Base-by-base conservation (phyloP, 2,113 vertebrate species). In the Cavia porcellus region DNA sequence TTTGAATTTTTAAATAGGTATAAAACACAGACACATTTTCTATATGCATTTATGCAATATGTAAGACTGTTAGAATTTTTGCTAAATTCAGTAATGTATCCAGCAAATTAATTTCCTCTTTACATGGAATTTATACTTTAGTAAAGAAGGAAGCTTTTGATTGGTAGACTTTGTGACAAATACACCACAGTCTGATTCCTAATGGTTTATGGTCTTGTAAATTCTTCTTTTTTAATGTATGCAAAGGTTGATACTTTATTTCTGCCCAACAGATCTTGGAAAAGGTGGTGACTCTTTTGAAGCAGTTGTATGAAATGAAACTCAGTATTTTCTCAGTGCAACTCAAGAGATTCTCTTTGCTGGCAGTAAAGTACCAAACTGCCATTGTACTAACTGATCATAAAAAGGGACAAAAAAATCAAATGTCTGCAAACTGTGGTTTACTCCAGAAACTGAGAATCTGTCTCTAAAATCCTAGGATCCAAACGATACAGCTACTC, bases 391-490 rank as follows among this genome's bases (percentile, higher is more conserved):
- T 1, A 68, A 17, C 11, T 57, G n/a, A n/a, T 11, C 15, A 19
- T 15, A 30, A 64, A 28, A 20, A 81, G 20, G 2, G 3, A 38
- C 3, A 2, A 30, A 20, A 28, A 50, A 3, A 1, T 14, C 11
- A 57, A 7, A 4, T 1, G 1, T 4, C 22, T n/a, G 3, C 5
- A 12, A 28, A 62, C 57, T 11, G 0, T 2, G 4, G 3, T 8
- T 13, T 35, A 3, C 19, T 25, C 25, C 28, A 17, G 12, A 85
- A 79, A 35, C 4, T 66, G 45, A 84, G 17, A 59, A 11, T 25
- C 45, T 30, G 2, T 9, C 11, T 82, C 1, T 19, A 57, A 61
- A 2, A 47, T 59, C 10, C 5, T 72, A 20, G 12, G 50, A 64
- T 52, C 1, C 0, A 32, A 1, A 62, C 6, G 35, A 13, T 35